Evolutionary conservation across 1,140 invertebrate genomes (phyloP), one percentile per base, ranked within the genome.

Genomic region (Dermatophagoides farinae): DNA sequence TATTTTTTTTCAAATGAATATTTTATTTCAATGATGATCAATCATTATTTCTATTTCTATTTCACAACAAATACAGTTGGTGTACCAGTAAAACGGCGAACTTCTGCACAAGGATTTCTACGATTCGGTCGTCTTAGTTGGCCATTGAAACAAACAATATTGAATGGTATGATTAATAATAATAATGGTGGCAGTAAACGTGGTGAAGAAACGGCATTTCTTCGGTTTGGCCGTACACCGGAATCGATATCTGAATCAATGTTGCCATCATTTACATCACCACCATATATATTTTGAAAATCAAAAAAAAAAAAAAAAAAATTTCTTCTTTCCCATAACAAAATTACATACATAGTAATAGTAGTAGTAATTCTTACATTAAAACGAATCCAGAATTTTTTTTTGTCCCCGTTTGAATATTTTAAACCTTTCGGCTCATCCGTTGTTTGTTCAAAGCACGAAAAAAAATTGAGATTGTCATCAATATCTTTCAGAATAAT

Each of bases 101-200:
- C 31, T 31, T 39, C 53, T 11, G 2, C 10, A 23, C 58, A 60
- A 52, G 52, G 46, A 49, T 60, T 60, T 43, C 44, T 60, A 43
- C 41, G 58, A 37, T 60, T 60, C 23, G 58, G 58, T 18, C 58
- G 58, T 10, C n/a, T n/a, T 16, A 18, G 9, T 41, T 18, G 52
- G 57, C 11, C 47, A 37, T 44, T 14, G 23, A 60, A 60, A 18
- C 6, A 1, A 16, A 60, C 44, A n/a, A 43, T 2, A 31, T 31
- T 31, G 2, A 31, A 31, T 31, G 8, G 8, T 31, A 2, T 31
- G 2, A 4, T 31, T 31, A 31, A 31, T 31, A 31, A 31, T 8
- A 31, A 4, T 31, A 31, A 31, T 31, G 31, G 31, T 31, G 31
- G 31, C 8, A 31, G 31, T 31, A 31, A 31, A 31, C 31, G 31